These are phyloP conservation scores for Ageneiosus marmoratus DNA, from an alignment of 2,113 vertebrate genomes.

Conservation along the genomic window DNA sequence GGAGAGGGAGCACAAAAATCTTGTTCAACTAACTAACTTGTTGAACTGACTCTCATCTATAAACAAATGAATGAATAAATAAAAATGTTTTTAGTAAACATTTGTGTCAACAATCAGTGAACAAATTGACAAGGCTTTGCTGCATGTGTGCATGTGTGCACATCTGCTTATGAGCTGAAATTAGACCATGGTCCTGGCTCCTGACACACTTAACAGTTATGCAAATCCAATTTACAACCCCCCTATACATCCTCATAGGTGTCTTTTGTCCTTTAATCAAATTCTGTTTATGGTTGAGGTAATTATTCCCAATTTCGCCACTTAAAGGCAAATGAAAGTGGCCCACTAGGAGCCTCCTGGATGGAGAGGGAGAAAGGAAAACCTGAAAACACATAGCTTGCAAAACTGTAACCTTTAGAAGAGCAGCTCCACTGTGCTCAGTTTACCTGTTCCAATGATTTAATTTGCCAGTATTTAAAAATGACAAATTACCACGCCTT, in stretches of 20 bases:
- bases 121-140: background rate
- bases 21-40: no score
- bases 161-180: slow-evolving; percentile 35
- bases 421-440: slow-evolving; percentile 68
- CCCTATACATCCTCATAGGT: slow-evolving; percentile 52
- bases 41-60: background rate
- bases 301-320: slow-evolving; percentile 63
- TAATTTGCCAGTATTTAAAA: slow-evolving; percentile 97
- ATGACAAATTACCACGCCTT: slow-evolving; percentile 98
- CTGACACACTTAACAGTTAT: slow-evolving; percentile 55
- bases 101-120: no score
- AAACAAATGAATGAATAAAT: background rate
- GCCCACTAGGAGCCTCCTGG: slow-evolving; percentile 48
- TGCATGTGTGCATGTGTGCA: background rate
- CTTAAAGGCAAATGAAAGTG: slow-evolving; percentile 59
- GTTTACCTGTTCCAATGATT: slow-evolving; percentile 84
- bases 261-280: slow-evolving; percentile 63
- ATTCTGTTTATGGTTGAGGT: slow-evolving; percentile 61
- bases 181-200: slow-evolving; percentile 32
- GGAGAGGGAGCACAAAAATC: background rate
- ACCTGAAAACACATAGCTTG: slow-evolving; percentile 52
- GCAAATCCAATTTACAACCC: slow-evolving; percentile 55
- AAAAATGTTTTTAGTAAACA: background rate
- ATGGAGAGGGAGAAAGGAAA: slow-evolving; percentile 5
- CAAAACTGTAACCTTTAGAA: slow-evolving; percentile 73